Percentiles rank a stretch among this genome's conserved stretches.
phyloP scores from a whole-genome alignment of 2,797 vertebrate species.

The Platalea minor region DNA sequence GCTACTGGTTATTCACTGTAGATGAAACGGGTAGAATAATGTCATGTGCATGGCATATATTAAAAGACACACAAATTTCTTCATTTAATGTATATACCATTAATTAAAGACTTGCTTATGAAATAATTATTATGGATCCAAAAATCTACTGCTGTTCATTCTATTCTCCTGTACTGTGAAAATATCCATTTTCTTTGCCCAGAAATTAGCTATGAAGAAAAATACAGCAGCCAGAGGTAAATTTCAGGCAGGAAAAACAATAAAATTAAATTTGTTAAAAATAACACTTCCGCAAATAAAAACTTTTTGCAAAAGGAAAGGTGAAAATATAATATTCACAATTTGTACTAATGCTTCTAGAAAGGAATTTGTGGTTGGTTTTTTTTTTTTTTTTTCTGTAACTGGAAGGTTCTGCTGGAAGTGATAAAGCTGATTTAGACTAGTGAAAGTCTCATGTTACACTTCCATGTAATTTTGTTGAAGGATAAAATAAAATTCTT shows the following conservation, averaged over 20 bases:
- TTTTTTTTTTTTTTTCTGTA: not conserved
- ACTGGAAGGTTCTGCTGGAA: not conserved
- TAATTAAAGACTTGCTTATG: not conserved
- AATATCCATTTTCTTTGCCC: not conserved
- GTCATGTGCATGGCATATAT: not conserved
- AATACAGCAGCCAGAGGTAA: not conserved
- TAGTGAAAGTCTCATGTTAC: not conserved
- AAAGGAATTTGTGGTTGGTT: not conserved
- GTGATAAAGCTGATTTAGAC: not conserved
- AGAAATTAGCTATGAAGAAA: not conserved
- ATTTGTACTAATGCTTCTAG: not conserved
- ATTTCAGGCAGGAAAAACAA: not conserved
- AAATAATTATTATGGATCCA: not conserved
- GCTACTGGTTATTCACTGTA: not conserved
- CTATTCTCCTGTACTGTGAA: not conserved
- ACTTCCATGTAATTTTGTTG: not conserved
- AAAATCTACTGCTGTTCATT: not conserved
- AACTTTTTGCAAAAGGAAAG: not conserved
- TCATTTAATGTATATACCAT: not conserved
- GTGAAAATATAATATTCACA: not conserved
- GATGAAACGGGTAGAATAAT: not conserved
- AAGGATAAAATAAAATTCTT: not conserved
- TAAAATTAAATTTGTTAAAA: not conserved
- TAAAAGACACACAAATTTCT: not conserved
- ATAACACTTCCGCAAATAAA: not conserved